Conservation (phyloP, 2,888 invertebrate species). For the Nipponacmea schrenckii region DNA sequence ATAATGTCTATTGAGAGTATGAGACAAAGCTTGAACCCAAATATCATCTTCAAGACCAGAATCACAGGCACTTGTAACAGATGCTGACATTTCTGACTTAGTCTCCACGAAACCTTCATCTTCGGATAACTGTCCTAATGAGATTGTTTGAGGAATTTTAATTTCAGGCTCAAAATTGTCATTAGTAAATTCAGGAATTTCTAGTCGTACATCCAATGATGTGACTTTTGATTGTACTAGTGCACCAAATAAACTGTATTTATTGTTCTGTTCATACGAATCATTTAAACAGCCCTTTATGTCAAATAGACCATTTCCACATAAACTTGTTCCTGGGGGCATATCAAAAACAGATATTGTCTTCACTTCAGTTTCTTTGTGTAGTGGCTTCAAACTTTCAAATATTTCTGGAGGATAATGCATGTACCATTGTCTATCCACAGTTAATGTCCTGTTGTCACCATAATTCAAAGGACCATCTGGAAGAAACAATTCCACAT, state of each 20-base stretch:
- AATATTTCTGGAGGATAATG: slow-evolving; percentile 47
- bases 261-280: slow-evolving; percentile 45
- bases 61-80: slow-evolving; percentile 20
- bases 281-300: slow-evolving; percentile 44
- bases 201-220: slow-evolving; percentile 46
- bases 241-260: slow-evolving; percentile 54
- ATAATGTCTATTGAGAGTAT: slow-evolving; percentile 45
- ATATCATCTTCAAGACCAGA: slow-evolving; percentile 42
- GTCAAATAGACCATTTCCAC: slow-evolving; percentile 44
- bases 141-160: slow-evolving; percentile 39
- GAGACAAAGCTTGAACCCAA: slow-evolving; percentile 55
- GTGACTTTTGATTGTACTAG: slow-evolving; percentile 45
- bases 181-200: slow-evolving; percentile 54
- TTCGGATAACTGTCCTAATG: slow-evolving; percentile 35
- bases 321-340: slow-evolving; percentile 42
- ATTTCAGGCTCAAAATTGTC: slow-evolving; percentile 37
- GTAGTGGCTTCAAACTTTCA: not conserved
- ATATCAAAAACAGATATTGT: slow-evolving; percentile 34
- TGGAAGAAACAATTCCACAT: slow-evolving; percentile 32
- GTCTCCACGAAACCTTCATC: slow-evolving; percentile 39
- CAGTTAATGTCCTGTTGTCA: slow-evolving; percentile 37
- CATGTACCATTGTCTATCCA: slow-evolving; percentile 44
- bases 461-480: slow-evolving; percentile 48
- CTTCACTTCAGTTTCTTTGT: not conserved
- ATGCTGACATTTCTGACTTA: slow-evolving; percentile 28